phyloP scores from a whole-genome alignment of 2,888 invertebrate genomes.

The Macrophya alboannulata region DNA sequence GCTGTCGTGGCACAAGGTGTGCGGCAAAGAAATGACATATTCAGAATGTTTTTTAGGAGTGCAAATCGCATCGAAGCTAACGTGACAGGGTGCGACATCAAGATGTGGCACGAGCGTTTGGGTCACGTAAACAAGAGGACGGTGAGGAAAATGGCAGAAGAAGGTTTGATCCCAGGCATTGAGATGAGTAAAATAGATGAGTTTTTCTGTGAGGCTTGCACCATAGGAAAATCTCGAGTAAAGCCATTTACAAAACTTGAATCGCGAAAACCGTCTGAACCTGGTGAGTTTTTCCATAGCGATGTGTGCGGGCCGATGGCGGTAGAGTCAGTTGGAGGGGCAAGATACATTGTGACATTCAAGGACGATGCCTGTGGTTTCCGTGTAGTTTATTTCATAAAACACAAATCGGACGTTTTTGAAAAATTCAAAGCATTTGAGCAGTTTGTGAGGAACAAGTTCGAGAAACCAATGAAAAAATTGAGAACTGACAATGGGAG shows the following conservation, averaged over 20 bases:
- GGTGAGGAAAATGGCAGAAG: constrained; percentile 45
- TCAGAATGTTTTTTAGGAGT: constrained; percentile 61
- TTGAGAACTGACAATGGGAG: background rate
- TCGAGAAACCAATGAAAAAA: background rate
- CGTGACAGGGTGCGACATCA: constrained; percentile 52
- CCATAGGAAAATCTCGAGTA: constrained; percentile 61
- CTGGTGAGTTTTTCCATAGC: constrained; percentile 61
- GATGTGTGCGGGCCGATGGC: constrained; percentile 64
- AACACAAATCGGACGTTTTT: constrained; percentile 9
- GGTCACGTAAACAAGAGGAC: constrained; percentile 60
- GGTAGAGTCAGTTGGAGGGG: background rate
- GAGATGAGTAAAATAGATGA: constrained; percentile 55
- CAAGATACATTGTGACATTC: constrained; percentile 12
- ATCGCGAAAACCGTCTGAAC: constrained; percentile 34
- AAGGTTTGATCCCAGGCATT: constrained; percentile 45
- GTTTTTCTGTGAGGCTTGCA: constrained; percentile 64
- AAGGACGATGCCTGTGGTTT: background rate
- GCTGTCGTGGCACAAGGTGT: constrained; percentile 58
- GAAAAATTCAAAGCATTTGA: constrained; percentile 9
- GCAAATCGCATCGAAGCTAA: constrained; percentile 58
- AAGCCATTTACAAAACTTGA: constrained; percentile 60
- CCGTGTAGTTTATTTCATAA: background rate
- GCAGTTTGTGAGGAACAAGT: background rate
- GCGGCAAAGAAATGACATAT: constrained; percentile 63
- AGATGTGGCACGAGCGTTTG: constrained; percentile 62